Percentiles rank a stretch among this genome's conserved stretches.
Evolutionary conservation across 2,113 vertebrate genomes (phyloP).

Genomic region (Cyprichromis sp.): DNA sequence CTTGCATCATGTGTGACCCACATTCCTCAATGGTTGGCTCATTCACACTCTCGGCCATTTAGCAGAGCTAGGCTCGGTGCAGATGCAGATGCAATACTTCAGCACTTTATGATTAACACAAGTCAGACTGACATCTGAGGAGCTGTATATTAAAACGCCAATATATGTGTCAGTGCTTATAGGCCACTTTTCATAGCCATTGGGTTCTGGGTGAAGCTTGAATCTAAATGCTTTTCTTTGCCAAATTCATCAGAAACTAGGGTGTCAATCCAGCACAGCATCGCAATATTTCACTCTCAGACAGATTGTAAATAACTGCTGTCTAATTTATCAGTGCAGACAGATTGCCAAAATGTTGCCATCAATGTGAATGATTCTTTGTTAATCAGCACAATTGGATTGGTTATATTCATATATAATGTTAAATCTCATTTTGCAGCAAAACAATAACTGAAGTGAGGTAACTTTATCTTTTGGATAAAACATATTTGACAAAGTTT

Average conservation of each 20-base stretch:
- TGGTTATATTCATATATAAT: background rate
- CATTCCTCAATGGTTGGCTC: slow-evolving; percentile 39
- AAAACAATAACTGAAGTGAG: background rate
- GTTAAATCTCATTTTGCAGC: background rate
- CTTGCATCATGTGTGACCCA: slow-evolving; percentile 25
- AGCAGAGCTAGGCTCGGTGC: background rate
- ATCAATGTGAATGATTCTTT: background rate
- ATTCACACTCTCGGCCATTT: slow-evolving; percentile 34
- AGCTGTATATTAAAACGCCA: background rate
- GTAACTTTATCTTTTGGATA: background rate
- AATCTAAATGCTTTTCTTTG: background rate
- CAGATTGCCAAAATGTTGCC: background rate
- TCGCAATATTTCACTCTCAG: background rate
- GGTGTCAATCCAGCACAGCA: background rate
- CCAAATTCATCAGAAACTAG: background rate
- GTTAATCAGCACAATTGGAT: background rate
- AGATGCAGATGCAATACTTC: background rate
- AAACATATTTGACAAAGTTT: background rate
- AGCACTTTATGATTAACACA: slow-evolving; percentile 19
- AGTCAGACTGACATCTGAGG: background rate
- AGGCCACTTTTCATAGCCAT: background rate
- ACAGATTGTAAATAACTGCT: background rate
- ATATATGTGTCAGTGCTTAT: background rate
- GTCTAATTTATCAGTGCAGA: background rate
- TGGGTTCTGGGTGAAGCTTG: background rate